phyloP scores from a whole-genome alignment of 2,797 vertebrate species.

The Alauda arvensis region DNA sequence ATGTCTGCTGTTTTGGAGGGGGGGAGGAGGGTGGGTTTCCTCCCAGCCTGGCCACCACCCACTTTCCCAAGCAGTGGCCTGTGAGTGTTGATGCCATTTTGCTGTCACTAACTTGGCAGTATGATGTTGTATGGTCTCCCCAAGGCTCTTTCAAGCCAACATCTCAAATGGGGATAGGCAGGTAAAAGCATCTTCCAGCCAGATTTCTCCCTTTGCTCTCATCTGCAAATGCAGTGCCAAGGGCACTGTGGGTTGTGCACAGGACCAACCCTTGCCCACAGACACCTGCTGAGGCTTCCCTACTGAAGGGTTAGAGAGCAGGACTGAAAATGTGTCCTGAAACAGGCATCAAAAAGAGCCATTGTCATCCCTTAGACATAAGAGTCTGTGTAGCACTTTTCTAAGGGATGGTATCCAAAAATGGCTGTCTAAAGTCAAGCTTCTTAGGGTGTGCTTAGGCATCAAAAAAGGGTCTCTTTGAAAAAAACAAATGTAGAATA shows the following conservation, averaged over 20 bases:
- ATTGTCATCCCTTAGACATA: accelerated
- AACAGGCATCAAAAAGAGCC: background rate
- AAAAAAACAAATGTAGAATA: background rate
- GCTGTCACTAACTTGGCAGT: background rate
- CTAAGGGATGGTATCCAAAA: background rate
- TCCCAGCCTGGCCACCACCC: background rate
- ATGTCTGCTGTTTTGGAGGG: background rate
- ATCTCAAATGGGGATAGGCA: background rate
- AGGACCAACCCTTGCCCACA: background rate
- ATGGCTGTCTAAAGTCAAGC: background rate
- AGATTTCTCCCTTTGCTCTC: background rate
- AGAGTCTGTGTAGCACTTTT: background rate
- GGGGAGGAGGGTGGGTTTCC: background rate
- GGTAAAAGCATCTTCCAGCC: background rate
- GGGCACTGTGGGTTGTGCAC: background rate
- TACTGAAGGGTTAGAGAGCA: background rate
- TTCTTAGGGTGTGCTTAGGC: background rate
- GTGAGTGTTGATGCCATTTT: background rate
- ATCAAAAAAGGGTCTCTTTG: background rate
- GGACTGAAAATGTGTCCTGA: background rate
- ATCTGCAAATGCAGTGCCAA: background rate
- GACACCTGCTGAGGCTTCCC: background rate
- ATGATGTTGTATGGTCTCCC: background rate
- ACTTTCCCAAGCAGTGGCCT: accelerated
- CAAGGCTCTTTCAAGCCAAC: background rate